These are phyloP conservation scores for Hypanus sabinus DNA, from an alignment of 2,113 vertebrate species.

Conservation along the genomic window DNA sequence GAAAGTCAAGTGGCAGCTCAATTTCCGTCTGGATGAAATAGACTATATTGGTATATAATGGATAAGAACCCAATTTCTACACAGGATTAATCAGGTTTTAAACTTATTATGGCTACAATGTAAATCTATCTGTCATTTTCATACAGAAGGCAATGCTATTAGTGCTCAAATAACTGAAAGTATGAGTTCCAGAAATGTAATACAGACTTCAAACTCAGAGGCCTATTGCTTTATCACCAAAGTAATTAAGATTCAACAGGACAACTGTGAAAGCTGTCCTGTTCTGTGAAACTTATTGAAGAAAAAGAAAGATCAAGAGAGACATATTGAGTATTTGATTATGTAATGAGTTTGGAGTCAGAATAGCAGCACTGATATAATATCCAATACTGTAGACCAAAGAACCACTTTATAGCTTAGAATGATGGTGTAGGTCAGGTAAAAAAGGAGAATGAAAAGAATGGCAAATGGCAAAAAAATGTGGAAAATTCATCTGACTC, in stretches of 20 bases:
- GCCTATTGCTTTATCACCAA: background rate
- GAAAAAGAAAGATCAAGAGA: background rate
- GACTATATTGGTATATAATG: background rate
- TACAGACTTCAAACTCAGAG: background rate
- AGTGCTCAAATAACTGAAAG: background rate
- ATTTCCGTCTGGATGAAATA: background rate
- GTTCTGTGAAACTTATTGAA: background rate
- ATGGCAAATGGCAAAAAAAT: background rate
- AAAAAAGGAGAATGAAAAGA: background rate
- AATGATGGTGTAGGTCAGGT: background rate
- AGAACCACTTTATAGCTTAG: background rate
- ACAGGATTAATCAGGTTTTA: background rate
- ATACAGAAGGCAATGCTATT: background rate
- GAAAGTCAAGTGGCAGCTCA: background rate
- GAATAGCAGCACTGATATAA: background rate
- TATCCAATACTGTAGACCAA: background rate
- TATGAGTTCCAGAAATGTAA: background rate
- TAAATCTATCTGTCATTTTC: background rate
- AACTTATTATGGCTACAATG: background rate
- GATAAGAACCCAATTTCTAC: background rate
- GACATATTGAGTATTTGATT: background rate
- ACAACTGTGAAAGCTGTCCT: background rate
- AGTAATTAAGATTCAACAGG: background rate
- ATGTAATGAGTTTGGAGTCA: background rate
- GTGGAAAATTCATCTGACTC: too few relatives aligned